phyloP scores from a whole-genome alignment of 2,888 invertebrate species.

The Xanthorhoe designata region DNA sequence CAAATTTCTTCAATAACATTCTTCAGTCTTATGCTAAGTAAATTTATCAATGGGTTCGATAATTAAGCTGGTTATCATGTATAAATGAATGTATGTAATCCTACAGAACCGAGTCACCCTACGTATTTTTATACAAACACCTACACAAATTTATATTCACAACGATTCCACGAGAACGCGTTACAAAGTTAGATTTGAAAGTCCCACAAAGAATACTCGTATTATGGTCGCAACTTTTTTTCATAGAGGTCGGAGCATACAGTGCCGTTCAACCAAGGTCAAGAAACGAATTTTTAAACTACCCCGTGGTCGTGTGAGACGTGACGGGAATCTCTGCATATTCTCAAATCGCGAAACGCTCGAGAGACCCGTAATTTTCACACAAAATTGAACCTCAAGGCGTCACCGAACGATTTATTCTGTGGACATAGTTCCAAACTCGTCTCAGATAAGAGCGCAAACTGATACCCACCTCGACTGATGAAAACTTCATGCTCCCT shows the following conservation, averaged over 20 bases:
- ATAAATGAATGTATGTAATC: background rate
- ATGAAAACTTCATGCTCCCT: slow-evolving; percentile 65
- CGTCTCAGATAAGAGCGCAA: slow-evolving; percentile 61
- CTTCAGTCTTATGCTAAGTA: slow-evolving; percentile 1
- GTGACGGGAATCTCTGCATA: slow-evolving; percentile 68
- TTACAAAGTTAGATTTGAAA: slow-evolving; percentile 30
- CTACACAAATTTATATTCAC: slow-evolving; percentile 14
- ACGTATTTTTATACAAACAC: background rate
- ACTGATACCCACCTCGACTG: slow-evolving; percentile 59
- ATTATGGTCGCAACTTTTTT: slow-evolving; percentile 31
- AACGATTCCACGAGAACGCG: slow-evolving; percentile 18
- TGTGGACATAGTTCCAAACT: slow-evolving; percentile 62
- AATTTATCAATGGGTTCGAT: background rate
- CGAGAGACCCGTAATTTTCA: slow-evolving; percentile 65
- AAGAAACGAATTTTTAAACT: slow-evolving; percentile 65
- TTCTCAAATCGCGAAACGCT: slow-evolving; percentile 55
- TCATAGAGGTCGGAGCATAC: slow-evolving; percentile 39
- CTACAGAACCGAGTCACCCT: background rate
- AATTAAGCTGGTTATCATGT: background rate
- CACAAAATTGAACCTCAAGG: slow-evolving; percentile 72
- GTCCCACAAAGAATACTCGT: slow-evolving; percentile 37
- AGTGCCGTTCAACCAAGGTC: slow-evolving; percentile 49
- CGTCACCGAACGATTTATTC: slow-evolving; percentile 71
- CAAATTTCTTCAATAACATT: slow-evolving; percentile 5
- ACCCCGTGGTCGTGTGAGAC: slow-evolving; percentile 61